Evolutionary conservation across 2,113 vertebrate genomes (phyloP), one percentile per base, ranked within the genome.

Genomic region (Cyphomyrus discorhynchus): DNA sequence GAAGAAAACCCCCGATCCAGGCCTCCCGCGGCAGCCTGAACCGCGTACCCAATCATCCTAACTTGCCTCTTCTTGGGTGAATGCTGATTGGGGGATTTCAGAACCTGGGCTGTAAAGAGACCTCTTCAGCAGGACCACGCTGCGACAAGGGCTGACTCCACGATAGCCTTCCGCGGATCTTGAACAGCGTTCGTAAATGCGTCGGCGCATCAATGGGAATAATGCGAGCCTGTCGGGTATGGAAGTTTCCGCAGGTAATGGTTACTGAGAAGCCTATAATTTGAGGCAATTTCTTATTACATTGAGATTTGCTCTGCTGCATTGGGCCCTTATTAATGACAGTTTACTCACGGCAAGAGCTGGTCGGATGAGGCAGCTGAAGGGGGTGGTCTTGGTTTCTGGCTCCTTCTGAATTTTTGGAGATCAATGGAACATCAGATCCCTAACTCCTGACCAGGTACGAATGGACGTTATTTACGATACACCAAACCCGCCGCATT

Each of bases 81-180:
- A 91, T 85, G 88, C 89, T n/a, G 53, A 87, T 89, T 74, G 45
- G 88, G 53, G 77, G 39, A 84, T 88, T 83, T 27, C 24, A 53
- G 35, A 86, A 24, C 45, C 86, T 88, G 88, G 70, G n/a, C 88
- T 89, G 89, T 91, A 92, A 94, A 92, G 87, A 93, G 89, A 89
- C 74, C 82, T 88, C 88, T 92, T 91, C 9, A 31, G 77, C 19
- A 46, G 89, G 87, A 89, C 46, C 47, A 88, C 35, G 89, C 49
- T 70, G 74, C 3, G 74, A 46, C 49, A 27, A 53, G 85, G 85
- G n/a, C 9, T 35, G 50, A 87, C n/a, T 50, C 11, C n/a, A 47
- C 21, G 24, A 47, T 87, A 53, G n/a, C 50, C 49, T 3, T 35
- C n/a, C 50, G 50, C 9, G 1, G 10, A 84, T 13, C 49, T 87